These are phyloP conservation scores for Eurytoma californica DNA, from an alignment of 2,888 invertebrate species.

Conservation along the genomic window DNA sequence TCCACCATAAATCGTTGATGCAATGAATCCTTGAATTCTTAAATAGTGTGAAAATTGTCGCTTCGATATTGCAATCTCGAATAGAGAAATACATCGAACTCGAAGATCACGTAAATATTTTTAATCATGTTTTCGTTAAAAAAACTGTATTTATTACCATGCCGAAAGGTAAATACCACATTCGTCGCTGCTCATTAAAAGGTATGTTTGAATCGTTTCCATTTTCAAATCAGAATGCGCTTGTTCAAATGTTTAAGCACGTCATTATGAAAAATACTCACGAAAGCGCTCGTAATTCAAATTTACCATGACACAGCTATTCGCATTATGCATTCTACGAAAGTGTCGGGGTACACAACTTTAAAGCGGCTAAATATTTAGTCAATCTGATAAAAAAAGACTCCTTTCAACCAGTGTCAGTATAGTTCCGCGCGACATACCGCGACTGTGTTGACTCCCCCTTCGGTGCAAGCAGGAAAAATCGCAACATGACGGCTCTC, in stretches of 20 bases:
- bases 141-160: not conserved
- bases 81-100: too few relatives aligned
- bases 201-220: too few relatives aligned
- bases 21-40: constrained; percentile 26
- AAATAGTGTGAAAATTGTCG: constrained; percentile 20
- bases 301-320: too few relatives aligned
- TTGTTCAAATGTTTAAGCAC: too few relatives aligned
- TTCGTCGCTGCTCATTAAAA: too few relatives aligned
- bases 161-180: too few relatives aligned
- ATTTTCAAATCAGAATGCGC: too few relatives aligned
- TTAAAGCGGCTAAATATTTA: constrained; percentile 33
- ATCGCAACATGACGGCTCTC: constrained; percentile 25
- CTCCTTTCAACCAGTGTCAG: not conserved
- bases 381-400: constrained; percentile 21
- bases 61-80: constrained; percentile 8
- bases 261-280: too few relatives aligned
- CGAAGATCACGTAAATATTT: too few relatives aligned
- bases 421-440: not conserved
- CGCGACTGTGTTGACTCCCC: not conserved
- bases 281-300: too few relatives aligned
- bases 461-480: not conserved
- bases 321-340: too few relatives aligned
- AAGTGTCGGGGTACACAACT: not conserved
- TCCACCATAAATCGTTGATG: not conserved
- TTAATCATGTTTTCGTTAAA: not conserved